A percentile compares a stretch with the other conserved stretches of the same genome.
These are phyloP conservation scores for Nibea albiflora DNA, from an alignment of 2,113 vertebrate species.

Conservation along the genomic window DNA sequence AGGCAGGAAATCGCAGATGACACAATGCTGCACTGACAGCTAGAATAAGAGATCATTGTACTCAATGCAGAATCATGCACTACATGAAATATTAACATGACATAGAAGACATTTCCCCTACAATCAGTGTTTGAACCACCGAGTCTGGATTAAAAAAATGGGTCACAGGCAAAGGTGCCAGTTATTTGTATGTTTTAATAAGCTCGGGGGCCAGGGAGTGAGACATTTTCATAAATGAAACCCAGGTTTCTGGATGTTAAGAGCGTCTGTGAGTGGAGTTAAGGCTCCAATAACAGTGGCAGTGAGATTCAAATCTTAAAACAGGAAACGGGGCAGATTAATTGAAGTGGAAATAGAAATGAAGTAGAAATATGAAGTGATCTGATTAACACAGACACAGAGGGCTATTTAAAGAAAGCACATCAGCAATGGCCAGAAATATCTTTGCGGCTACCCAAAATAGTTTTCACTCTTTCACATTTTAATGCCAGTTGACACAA, in stretches of 20 bases:
- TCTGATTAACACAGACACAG: conserved; percentile 15
- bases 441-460: conserved; percentile 45
- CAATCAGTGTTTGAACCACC: conserved; percentile 10
- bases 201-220: conserved; percentile 9
- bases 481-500: neutral
- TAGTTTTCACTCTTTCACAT: conserved; percentile 17
- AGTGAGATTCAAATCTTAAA: neutral
- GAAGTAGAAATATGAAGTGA: conserved; percentile 23
- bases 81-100: too few species aligned
- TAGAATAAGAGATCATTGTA: too few species aligned
- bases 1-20: too few species aligned
- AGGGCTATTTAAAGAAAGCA: conserved; percentile 50
- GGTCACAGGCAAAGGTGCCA: conserved; percentile 13
- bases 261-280: conserved; percentile 3
- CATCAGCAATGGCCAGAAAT: conserved; percentile 44
- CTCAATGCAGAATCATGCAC: too few species aligned
- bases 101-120: too few species aligned
- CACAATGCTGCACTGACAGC: too few species aligned
- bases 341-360: conserved; percentile 20
- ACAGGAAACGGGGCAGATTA: conserved; percentile 7
- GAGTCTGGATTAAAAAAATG: conserved; percentile 18
- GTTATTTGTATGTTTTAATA: conserved; percentile 40
- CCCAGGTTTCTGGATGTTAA: conserved; percentile 4
- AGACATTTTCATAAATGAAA: conserved; percentile 30
- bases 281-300: neutral